Evolutionary conservation across 2,113 vertebrate genomes (phyloP), one percentile per base, ranked within the genome.

Genomic region (Ictalurus punctatus): DNA sequence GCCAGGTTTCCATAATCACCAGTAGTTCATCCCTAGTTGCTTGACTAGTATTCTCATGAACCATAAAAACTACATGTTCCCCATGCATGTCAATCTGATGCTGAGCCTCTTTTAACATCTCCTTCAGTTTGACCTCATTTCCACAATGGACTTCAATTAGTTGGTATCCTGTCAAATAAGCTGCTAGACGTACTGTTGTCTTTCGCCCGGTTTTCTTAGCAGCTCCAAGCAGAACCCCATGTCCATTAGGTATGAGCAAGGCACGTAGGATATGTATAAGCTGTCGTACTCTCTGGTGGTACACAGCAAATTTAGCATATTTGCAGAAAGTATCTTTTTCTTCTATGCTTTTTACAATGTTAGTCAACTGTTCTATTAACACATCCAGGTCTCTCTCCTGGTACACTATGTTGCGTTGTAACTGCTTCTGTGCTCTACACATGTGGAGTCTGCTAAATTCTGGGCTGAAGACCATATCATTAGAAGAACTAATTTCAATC

Each of bases 261-360:
- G 94, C 92, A 13, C 96, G 93, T 85, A 96, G 92, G 86, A 97
- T 91, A 73, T 91, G 96, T 27, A 94, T 88, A 83, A 97, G 92
- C 3, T 97, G 97, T 56, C 74, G 88, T 59, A 93, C 90, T 76
- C 94, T 93, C n/a, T 95, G 90, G 8, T 87, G 93, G 91, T 96
- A 94, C 6, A 92, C 69, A 17, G 90, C 58, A 67, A 93, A 94
- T 54, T 61, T 90, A 16, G 78, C 89, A 10, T 59, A 85, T n/a
- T 89, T 83, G 13, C 80, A 88, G 59, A 8, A 25, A 48, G 78
- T 52, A 63, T 63, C n/a, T 2, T 88, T 58, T 19, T 89, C 90
- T 14, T 93, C 87, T 91, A 78, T 93, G 76, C n/a, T 83, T 16
- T 93, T 92, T 0, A 87, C 86, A 76, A 34, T 81, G 25, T 27